These are phyloP conservation scores for Agrotis ipsilon DNA, from an alignment of 2,888 invertebrate species.

Conservation along the genomic window DNA sequence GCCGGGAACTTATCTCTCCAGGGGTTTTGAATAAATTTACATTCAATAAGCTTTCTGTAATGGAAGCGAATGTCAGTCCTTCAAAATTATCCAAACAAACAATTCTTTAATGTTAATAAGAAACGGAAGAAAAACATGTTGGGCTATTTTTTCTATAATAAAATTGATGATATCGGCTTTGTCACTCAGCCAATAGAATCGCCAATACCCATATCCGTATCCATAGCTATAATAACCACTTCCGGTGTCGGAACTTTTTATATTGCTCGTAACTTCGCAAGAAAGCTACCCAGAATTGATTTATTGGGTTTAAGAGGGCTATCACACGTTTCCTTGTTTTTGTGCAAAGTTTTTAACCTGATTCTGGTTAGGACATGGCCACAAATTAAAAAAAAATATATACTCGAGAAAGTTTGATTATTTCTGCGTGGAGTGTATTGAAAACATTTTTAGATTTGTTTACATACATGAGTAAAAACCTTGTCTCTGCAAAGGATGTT, in stretches of 20 bases:
- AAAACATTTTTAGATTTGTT: too few species aligned
- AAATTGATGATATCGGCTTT: slow-evolving; percentile 14
- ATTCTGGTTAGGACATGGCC: too few species aligned
- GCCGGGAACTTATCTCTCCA: slow-evolving; percentile 20
- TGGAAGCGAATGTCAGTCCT: slow-evolving; percentile 6
- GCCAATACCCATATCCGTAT: slow-evolving; percentile 18
- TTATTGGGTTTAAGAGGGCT: slow-evolving; percentile 43
- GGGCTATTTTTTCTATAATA: background rate
- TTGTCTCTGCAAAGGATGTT: too few species aligned
- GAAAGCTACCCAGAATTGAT: slow-evolving; percentile 36
- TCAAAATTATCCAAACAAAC: slow-evolving; percentile 12
- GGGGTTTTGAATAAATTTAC: slow-evolving; percentile 48
- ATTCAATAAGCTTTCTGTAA: slow-evolving; percentile 29
- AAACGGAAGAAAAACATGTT: background rate
- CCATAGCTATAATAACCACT: slow-evolving; percentile 27
- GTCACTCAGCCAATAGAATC: slow-evolving; percentile 26
- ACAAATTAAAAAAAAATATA: too few species aligned
- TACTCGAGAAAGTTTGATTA: too few species aligned
- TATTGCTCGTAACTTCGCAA: slow-evolving; percentile 14
- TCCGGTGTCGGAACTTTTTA: slow-evolving; percentile 33
- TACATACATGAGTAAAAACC: too few species aligned
- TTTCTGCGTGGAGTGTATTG: too few species aligned
- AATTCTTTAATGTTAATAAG: background rate
- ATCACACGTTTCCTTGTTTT: too few species aligned
- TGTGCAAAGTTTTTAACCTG: too few species aligned